phyloP scores from a whole-genome alignment of 2,888 invertebrate species.

The Slavum lentiscoides region DNA sequence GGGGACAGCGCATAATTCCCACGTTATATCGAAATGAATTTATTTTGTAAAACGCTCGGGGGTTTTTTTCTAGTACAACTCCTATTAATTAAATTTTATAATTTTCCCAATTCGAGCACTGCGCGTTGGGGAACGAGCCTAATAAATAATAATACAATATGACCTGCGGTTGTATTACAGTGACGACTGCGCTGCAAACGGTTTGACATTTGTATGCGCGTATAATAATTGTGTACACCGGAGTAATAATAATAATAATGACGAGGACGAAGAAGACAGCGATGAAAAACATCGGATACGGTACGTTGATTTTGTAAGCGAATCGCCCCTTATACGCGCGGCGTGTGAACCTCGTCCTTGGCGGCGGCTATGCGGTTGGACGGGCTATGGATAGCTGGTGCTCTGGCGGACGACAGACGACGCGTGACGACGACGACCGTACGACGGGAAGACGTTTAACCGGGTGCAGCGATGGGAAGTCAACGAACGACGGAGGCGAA shows the following conservation, averaged over 20 bases:
- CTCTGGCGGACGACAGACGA: constrained; percentile 12
- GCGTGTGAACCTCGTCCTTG: constrained; percentile 45
- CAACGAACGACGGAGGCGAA: neutral
- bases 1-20: no score
- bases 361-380: neutral
- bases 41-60: no score
- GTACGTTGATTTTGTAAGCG: constrained; percentile 40
- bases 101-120: no score
- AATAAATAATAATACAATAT: no score
- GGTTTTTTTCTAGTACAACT: no score
- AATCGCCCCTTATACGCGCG: constrained; percentile 18
- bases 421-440: constrained; percentile 43
- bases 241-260: neutral
- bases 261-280: neutral
- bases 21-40: no score
- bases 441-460: constrained; percentile 38
- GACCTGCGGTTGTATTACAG: no score
- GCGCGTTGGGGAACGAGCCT: no score
- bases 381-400: neutral
- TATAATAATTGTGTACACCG: neutral
- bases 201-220: no score
- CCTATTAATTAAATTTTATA: no score
- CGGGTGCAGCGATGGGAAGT: neutral
- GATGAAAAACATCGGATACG: constrained; percentile 26
- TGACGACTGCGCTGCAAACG: neutral